Evolutionary conservation across 1,140 invertebrate species (phyloP).

Genomic region (Homalodisca vitripennis): DNA sequence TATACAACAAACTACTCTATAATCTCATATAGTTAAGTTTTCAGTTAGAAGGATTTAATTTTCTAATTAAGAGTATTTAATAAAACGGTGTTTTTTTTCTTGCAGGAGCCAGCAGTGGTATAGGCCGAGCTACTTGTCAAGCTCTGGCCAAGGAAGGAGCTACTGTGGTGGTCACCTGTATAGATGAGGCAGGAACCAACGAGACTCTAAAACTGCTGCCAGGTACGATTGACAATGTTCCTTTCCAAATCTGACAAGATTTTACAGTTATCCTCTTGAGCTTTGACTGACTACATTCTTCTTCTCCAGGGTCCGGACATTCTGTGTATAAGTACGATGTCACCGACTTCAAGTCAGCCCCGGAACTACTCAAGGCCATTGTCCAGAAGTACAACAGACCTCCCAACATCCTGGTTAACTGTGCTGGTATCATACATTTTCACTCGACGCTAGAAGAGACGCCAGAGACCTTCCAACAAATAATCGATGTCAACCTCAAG

Average conservation of each 20-base stretch:
- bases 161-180: background rate
- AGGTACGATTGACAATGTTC: too few species aligned
- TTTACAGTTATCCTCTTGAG: too few species aligned
- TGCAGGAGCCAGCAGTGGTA: constrained; percentile 1
- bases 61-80: too few species aligned
- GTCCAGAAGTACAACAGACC: too few species aligned
- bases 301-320: background rate
- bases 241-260: too few species aligned
- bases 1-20: too few species aligned
- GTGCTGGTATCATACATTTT: background rate
- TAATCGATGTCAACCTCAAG: constrained; percentile 2
- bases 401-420: constrained; percentile 15
- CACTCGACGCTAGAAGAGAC: background rate
- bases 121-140: background rate
- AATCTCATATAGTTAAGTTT: too few species aligned
- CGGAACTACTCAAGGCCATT: background rate
- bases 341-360: background rate
- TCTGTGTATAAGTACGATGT: background rate
- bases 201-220: too few species aligned
- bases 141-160: constrained; percentile 8
- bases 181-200: too few species aligned
- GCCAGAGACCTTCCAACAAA: background rate
- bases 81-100: background rate
- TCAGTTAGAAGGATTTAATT: too few species aligned
- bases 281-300: too few species aligned